Evolutionary conservation across 1,140 invertebrate species (phyloP).

Genomic region (Drosophila nigromelanica): DNA sequence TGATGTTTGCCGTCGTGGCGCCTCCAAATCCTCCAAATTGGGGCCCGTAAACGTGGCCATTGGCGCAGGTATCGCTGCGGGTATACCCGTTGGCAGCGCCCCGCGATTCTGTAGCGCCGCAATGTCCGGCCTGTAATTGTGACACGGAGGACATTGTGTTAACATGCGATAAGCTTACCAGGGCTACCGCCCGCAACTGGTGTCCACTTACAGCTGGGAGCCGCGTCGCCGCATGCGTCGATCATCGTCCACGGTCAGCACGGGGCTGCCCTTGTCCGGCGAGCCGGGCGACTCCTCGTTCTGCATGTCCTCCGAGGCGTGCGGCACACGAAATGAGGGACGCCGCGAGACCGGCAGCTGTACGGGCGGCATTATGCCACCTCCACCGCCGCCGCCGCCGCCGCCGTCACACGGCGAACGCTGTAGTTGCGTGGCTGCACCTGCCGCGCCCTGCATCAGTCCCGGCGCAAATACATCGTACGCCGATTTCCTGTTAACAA

Average conservation of each 20-base stretch:
- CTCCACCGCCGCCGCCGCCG: constrained; percentile 2
- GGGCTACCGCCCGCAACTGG: neutral
- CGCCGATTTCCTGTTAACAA: constrained; percentile 87
- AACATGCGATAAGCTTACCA: neutral
- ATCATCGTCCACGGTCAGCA: constrained; percentile 89
- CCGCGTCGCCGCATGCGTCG: constrained; percentile 89
- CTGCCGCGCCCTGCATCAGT: constrained; percentile 63
- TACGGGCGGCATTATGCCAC: constrained; percentile 74
- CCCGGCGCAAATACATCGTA: constrained; percentile 89
- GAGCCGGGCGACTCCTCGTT: constrained; percentile 85
- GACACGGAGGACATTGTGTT: constrained; percentile 29
- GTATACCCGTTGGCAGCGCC: constrained; percentile 84
- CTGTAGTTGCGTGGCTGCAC: constrained; percentile 61
- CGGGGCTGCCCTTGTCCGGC: constrained; percentile 83
- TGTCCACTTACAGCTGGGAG: constrained; percentile 90
- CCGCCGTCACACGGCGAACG: constrained; percentile 67
- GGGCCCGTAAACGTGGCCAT: constrained; percentile 85
- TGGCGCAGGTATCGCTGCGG: constrained; percentile 85
- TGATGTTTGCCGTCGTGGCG: constrained; percentile 90
- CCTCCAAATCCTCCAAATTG: constrained; percentile 86
- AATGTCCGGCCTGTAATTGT: constrained; percentile 88
- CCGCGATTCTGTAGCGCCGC: constrained; percentile 87
- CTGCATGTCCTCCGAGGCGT: constrained; percentile 85
- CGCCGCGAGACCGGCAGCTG: constrained; percentile 85
- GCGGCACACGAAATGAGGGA: constrained; percentile 88